Base-by-base conservation (phyloP, 2,888 invertebrate species). In the Exephanes ischioxanthus region DNA sequence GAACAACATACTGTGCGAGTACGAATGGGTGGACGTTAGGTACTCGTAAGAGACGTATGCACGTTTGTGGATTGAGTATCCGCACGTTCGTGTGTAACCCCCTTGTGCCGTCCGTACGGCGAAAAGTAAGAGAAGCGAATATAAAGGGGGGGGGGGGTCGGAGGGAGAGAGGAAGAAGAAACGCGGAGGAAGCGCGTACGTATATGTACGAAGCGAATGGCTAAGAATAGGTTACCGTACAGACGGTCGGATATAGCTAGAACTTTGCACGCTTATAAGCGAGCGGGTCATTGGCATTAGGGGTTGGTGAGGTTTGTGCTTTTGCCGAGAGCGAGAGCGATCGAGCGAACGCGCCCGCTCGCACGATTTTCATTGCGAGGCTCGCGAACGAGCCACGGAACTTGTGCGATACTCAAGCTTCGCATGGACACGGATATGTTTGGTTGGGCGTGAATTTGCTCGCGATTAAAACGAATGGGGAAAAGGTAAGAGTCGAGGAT, bases 251-350 rank as follows among this genome's bases (percentile, higher is more conserved):
- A 92, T 92, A 91, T 92, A 92, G 91, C 92, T 90, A 92, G 90
- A 90, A 93, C 90, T 93, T 92, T 92, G 92, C 90, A 90, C 90
- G 92, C 92, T 91, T 92, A 93, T 93, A 93, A 92, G 91, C 91
- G 91, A 90, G 90, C 92, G 91, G 93, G 93, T 93, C 93, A 93
- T 93, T 93, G 93, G 93, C 93, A 92, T 91, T 92, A 90, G 90
- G 91, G 92, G 92, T 92, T 92, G 91, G 90, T 90, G 91, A 90
- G 90, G 91, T 63, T 63, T 91, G 90, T 89, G 86, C 90, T 53
- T 19, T 61, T 26, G 80, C 61, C 45, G 53, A 80, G 73, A 72
- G 72, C 37, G 37, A 71, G 71, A 71, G 41, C 41, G 79, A 77
- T 77, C 58, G 45, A 77, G 58, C 73, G 70, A 37, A 67, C 75